Base-by-base conservation (phyloP, 2,888 invertebrate genomes). In the Melangyna quadrimaculata region DNA sequence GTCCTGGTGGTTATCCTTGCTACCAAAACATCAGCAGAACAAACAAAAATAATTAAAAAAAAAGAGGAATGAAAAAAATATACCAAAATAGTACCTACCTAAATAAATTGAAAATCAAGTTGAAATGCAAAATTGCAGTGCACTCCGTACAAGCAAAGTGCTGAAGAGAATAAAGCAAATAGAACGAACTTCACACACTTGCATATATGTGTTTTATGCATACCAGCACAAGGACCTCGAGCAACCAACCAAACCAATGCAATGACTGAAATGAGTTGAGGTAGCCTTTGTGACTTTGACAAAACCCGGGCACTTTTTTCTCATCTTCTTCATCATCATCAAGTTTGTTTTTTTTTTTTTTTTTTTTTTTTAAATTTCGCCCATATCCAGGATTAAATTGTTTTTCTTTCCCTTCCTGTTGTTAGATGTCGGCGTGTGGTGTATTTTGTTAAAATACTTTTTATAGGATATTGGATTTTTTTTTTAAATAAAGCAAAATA, bases 61-160 rank as follows among this genome's bases (percentile, higher is more conserved):
- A 45, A 32, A 29, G n/a, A 7, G 3, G 19, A 19, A 45, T 22
- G n/a, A 65, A 48, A 22, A 65, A 65, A 65, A 63, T 3, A n/a
- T 17, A 43, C 40, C 45, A 65, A 84, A 81, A 65, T 55, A 67
- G 61, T 79, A n/a, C n/a, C n/a, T n/a, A n/a, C n/a, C n/a, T n/a
- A 51, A 40, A 72, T 80, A 86, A 86, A 86, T 86, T 86, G 86
- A 80, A 86, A 86, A 86, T 86, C 86, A 86, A 86, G 86, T 86
- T 77, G 80, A 77, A 73, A 73, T 81, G 77, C 77, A 86, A 80
- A 80, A 80, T 77, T 86, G 67, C 84, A 74, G 27, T 57, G 27
- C n/a, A n/a, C n/a, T n/a, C n/a, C n/a, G n/a, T n/a, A n/a, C n/a
- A n/a, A 65, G 53, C 17, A 6, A 45, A 59, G 69, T 12, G 19